Conservation (phyloP, 2,888 invertebrate genomes). For the Pristionchus entomophagus region DNA sequence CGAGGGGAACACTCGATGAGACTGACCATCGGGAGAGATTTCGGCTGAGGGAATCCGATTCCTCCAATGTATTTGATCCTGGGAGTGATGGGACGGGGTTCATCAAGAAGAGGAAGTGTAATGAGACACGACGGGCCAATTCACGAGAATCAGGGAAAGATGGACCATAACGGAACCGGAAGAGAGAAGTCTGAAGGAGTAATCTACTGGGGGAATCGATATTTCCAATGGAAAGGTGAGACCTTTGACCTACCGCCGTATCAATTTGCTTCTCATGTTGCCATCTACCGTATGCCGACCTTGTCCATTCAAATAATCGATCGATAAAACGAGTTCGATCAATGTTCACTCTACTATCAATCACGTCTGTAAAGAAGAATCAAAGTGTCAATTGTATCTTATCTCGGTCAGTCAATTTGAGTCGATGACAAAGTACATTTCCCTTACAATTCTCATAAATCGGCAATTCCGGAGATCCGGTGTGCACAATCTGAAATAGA, state of each 20-base stretch:
- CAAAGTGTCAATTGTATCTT: neutral
- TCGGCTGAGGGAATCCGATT: slow-evolving; percentile 19
- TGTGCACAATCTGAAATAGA: neutral
- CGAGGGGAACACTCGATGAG: too few relatives aligned
- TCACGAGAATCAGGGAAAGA: slow-evolving; percentile 27
- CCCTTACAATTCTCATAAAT: slow-evolving; percentile 29
- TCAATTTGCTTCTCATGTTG: neutral
- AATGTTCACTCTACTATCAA: neutral
- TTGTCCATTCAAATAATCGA: slow-evolving; percentile 1
- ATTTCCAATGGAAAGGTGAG: neutral
- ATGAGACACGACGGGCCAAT: neutral
- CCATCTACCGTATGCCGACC: slow-evolving; percentile 15
- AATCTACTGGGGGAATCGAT: too few relatives aligned
- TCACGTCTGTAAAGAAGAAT: neutral
- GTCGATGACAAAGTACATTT: neutral
- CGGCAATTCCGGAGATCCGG: neutral
- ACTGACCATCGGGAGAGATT: slow-evolving; percentile 2
- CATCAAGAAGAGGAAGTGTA: slow-evolving; percentile 10
- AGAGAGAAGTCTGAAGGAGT: neutral
- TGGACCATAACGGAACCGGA: slow-evolving; percentile 9
- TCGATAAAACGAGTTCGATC: slow-evolving; percentile 5
- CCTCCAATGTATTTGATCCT: slow-evolving; percentile 34
- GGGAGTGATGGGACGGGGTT: slow-evolving; percentile 28
- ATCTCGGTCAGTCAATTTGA: neutral
- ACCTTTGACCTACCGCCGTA: neutral